Conservation (phyloP, 2,113 vertebrate species). For the Pelecanus crispus region DNA sequence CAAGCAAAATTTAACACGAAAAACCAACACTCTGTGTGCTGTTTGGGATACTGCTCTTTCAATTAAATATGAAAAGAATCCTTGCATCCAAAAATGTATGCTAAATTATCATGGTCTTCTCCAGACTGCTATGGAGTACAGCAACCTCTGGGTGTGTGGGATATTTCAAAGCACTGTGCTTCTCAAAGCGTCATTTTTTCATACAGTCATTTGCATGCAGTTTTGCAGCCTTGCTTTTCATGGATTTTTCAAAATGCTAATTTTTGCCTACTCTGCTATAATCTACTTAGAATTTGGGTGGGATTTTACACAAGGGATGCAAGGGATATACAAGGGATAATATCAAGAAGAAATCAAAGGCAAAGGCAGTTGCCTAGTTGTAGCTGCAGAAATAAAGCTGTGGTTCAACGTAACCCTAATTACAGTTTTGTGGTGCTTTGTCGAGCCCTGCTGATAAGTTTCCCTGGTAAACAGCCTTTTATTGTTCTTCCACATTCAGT, state of each 20-base stretch:
- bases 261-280: constrained; percentile 38
- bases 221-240: constrained; percentile 18
- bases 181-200: not conserved
- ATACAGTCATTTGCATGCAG: not conserved
- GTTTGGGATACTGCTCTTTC: not conserved
- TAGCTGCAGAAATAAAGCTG: constrained; percentile 33
- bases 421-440: constrained; percentile 58
- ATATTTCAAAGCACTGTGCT: constrained; percentile 4
- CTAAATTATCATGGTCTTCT: not conserved
- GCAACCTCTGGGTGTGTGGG: not conserved
- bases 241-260: constrained; percentile 32
- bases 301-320: not conserved
- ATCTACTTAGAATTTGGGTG: constrained; percentile 1
- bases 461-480: constrained; percentile 57
- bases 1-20: not conserved
- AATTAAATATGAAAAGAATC: not conserved
- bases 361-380: constrained; percentile 17
- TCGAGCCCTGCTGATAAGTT: constrained; percentile 63
- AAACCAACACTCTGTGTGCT: not conserved
- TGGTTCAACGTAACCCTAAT: constrained; percentile 49
- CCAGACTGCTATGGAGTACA: not conserved
- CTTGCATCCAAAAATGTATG: not conserved
- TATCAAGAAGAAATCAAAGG: constrained; percentile 43
- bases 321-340: not conserved
- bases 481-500: constrained; percentile 67